These are phyloP conservation scores for Aethina tumida DNA, from an alignment of 1,140 invertebrate species.

Conservation along the genomic window DNA sequence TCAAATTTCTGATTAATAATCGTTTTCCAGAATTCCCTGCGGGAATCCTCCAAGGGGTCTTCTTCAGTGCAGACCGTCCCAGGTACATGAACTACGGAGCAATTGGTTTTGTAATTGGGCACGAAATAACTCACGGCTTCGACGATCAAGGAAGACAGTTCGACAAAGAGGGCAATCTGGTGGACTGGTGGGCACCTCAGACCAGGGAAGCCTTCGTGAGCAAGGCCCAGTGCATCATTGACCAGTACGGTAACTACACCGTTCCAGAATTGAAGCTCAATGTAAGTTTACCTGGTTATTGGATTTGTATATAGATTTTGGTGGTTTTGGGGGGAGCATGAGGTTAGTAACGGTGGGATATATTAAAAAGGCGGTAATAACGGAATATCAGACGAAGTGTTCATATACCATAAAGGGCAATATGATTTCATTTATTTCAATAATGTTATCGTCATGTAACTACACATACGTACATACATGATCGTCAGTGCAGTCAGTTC, in stretches of 20 bases:
- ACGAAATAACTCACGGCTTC: slow-evolving; percentile 55
- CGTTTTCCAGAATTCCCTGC: slow-evolving; percentile 55
- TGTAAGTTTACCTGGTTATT: slow-evolving; percentile 20
- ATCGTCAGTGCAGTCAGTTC: too few species aligned
- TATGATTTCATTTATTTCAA: too few species aligned
- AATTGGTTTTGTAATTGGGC: slow-evolving; percentile 59
- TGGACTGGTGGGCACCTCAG: slow-evolving; percentile 47
- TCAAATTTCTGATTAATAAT: slow-evolving; percentile 1
- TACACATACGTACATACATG: too few species aligned
- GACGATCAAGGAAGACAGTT: slow-evolving; percentile 86
- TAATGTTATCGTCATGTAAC: too few species aligned
- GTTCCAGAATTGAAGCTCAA: slow-evolving; percentile 32
- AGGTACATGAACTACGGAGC: slow-evolving; percentile 66
- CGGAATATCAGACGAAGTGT: too few species aligned
- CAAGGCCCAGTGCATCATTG: slow-evolving; percentile 56
- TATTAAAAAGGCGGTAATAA: too few species aligned
- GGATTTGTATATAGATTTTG: slow-evolving; percentile 1
- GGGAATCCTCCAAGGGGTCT: slow-evolving; percentile 64
- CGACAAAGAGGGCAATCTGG: slow-evolving; percentile 74
- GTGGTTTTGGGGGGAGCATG: slow-evolving; percentile 1
- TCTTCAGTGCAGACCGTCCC: slow-evolving; percentile 57
- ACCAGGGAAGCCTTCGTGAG: slow-evolving; percentile 42
- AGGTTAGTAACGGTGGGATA: too few species aligned
- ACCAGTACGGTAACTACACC: slow-evolving; percentile 59
- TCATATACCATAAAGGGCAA: too few species aligned